Base-by-base conservation (phyloP, 1,140 invertebrate genomes). In the Pollicipes pollicipes region DNA sequence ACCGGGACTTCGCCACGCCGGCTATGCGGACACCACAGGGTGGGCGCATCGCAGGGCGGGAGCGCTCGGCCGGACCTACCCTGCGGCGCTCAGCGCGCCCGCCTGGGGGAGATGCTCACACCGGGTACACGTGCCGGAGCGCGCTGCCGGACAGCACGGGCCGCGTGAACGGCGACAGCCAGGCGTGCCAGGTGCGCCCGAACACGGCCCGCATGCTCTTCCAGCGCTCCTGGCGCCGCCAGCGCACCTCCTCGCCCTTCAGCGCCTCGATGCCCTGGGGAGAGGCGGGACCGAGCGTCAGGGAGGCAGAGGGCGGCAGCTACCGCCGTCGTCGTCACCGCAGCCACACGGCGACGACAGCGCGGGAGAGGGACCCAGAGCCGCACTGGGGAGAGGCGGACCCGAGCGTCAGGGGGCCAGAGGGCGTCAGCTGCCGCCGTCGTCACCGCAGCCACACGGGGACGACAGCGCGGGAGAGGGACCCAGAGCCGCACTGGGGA, bases 141-240 rank as follows among this genome's bases (percentile, higher is more conserved):
- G 4, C 32, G 30, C 72, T 70, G 28, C 28, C 45, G 10, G 73
- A 71, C 26, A 74, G 68, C 31, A 88, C 85, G 3, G 91, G 90
- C 73, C 86, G 85, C 26, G 90, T 90, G 79, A 97, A 97, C 0
- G 95, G 95, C 16, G 92, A 97, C 77, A 98, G 92, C 94, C 94
- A 97, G 13, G 88, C 85, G 66, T 95, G 79, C 0, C 90, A 93
- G 80, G 97, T 97, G 68, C 91, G 83, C 35, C 95, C 95, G 81
- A 98, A 98, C 0, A 97, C 94, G 4, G 90, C 87, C 78, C 95
- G 91, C 73, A 98, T 88, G 75, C 90, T 95, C 83, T 94, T 91
- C 89, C 93, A 95, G 68, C 89, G 83, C 0, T 91, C 93, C 75
- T 92, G 92, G 74, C 90, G 90, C 27, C 89, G 88, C 91, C 93